These are phyloP conservation scores for Corythoichthys intestinalis DNA, from an alignment of 2,113 vertebrate species.

Conservation along the genomic window DNA sequence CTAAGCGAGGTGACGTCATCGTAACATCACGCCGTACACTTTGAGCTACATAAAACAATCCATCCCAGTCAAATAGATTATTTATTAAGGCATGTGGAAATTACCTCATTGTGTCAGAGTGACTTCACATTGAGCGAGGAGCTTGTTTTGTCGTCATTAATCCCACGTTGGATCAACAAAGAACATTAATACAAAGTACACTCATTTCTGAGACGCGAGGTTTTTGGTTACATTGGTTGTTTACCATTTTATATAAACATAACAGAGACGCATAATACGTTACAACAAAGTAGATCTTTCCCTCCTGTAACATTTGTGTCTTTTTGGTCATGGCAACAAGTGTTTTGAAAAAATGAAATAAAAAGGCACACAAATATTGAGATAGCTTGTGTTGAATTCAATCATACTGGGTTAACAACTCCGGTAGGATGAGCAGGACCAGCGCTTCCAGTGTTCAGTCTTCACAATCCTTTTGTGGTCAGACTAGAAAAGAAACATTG, in stretches of 20 bases:
- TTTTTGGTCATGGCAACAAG: neutral
- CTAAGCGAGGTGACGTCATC: no score
- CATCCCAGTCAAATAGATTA: neutral
- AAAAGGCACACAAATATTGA: neutral
- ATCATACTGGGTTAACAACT: neutral
- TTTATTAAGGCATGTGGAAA: neutral
- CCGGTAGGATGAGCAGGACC: neutral
- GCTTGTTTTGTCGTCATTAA: neutral
- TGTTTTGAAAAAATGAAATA: neutral
- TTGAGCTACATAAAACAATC: neutral
- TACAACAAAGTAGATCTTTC: neutral
- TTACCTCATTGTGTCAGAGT: neutral
- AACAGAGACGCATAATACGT: neutral
- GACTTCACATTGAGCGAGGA: neutral
- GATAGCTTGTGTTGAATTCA: neutral
- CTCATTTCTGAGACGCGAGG: neutral
- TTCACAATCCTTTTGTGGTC: neutral
- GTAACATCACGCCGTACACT: no score
- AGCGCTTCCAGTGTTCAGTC: neutral
- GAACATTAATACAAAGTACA: neutral
- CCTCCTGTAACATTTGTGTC: neutral
- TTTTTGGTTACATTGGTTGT: neutral
- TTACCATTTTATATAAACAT: neutral
- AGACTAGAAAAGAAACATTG: neutral
- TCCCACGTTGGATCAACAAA: neutral